phyloP scores from a whole-genome alignment of 2,113 vertebrate species.

The Connochaetes taurinus region DNA sequence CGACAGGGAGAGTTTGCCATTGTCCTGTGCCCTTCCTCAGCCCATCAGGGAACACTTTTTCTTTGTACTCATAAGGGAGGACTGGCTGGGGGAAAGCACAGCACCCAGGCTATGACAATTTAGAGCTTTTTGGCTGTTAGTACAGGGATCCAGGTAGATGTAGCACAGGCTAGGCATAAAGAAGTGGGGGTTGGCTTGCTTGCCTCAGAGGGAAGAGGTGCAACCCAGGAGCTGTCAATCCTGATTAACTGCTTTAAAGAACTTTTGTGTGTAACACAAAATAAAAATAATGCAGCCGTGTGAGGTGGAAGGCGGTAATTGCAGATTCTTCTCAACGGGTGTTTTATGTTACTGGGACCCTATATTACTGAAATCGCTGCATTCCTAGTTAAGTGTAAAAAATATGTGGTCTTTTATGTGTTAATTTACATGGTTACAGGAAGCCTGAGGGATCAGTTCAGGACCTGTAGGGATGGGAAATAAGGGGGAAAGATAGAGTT shows the following conservation, averaged over 20 bases:
- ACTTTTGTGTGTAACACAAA: constrained; percentile 57
- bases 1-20: neutral
- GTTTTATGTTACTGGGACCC: constrained; percentile 27
- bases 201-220: constrained; percentile 16
- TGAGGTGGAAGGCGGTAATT: constrained; percentile 49
- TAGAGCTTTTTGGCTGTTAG: neutral
- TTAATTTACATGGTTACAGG: neutral
- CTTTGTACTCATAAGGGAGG: neutral
- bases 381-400: constrained; percentile 8
- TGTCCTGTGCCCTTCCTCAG: neutral
- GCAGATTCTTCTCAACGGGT: constrained; percentile 49
- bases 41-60: neutral
- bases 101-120: neutral
- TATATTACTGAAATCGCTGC: constrained; percentile 20
- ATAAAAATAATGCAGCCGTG: constrained; percentile 53
- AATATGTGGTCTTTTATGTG: neutral
- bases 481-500: neutral
- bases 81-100: neutral
- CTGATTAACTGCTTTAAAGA: constrained; percentile 63
- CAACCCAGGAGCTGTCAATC: constrained; percentile 62
- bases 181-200: constrained; percentile 52
- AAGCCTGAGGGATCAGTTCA: neutral
- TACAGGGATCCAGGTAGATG: neutral
- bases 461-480: neutral
- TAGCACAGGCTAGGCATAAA: constrained; percentile 38